phyloP scores from a whole-genome alignment of 2,113 vertebrate species.

The Muntiacus muntjak region DNA sequence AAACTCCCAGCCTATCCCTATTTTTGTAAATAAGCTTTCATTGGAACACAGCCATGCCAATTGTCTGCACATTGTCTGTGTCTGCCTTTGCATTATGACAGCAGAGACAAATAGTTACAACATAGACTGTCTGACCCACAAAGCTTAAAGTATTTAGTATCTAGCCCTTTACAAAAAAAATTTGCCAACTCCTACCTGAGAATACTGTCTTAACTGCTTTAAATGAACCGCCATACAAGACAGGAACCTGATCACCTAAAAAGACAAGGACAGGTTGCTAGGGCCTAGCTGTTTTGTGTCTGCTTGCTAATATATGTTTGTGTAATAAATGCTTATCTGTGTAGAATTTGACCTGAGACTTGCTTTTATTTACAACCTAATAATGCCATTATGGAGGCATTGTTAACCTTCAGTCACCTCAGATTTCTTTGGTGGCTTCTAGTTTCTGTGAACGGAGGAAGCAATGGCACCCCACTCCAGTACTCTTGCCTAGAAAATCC shows the following conservation, averaged over 20 bases:
- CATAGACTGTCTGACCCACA: background rate
- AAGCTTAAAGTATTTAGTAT: background rate
- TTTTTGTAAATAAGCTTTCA: background rate
- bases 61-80: background rate
- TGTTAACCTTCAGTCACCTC: slow-evolving; percentile 52
- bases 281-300: background rate
- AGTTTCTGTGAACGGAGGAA: background rate
- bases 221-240: background rate
- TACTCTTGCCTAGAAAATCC: too few species aligned
- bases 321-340: slow-evolving; percentile 9
- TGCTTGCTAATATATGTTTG: background rate
- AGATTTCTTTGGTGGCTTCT: slow-evolving; percentile 25
- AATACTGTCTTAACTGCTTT: background rate
- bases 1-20: background rate
- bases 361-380: slow-evolving; percentile 53
- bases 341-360: slow-evolving; percentile 24
- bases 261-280: background rate
- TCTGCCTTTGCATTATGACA: background rate
- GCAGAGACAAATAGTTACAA: background rate
- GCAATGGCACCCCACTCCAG: too few species aligned
- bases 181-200: background rate
- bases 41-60: background rate
- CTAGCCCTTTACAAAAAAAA: background rate
- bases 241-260: background rate
- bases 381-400: slow-evolving; percentile 3